phyloP scores from a whole-genome alignment of 2,113 vertebrate species.

The Accipiter virgatus region DNA sequence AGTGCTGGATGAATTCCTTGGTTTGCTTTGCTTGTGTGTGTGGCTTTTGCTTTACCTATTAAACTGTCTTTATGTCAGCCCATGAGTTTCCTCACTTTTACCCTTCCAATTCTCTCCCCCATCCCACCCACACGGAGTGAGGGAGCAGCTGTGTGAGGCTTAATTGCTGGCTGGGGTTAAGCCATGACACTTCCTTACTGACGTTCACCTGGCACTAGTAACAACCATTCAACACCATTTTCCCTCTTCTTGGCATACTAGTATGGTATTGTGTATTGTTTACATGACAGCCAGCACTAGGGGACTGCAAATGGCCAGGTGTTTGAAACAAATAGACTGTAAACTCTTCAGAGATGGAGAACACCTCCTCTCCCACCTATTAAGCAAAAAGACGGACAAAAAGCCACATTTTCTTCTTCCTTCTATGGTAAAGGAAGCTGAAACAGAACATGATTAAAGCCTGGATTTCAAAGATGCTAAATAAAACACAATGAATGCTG shows the following conservation, averaged over 20 bases:
- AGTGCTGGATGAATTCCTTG: no score
- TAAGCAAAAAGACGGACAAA: background rate
- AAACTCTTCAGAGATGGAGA: background rate
- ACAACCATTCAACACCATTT: background rate
- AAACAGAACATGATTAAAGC: background rate
- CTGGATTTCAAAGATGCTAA: background rate
- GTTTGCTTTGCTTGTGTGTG: no score
- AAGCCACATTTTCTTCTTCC: background rate
- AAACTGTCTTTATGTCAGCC: no score
- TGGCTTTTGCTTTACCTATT: no score
- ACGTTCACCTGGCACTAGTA: background rate
- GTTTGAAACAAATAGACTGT: background rate
- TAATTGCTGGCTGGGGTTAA: no score
- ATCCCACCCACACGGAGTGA: no score
- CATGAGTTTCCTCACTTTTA: no score
- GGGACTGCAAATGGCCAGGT: background rate
- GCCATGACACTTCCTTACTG: background rate
- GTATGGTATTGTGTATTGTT: background rate
- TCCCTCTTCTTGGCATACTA: background rate
- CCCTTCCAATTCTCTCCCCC: no score
- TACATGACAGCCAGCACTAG: background rate
- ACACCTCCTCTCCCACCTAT: background rate
- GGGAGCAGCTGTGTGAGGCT: no score
- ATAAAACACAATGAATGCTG: background rate
- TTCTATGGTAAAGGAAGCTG: background rate